These are phyloP conservation scores for Zaprionus ghesquierei DNA, from an alignment of 1,140 invertebrate genomes.

Conservation along the genomic window DNA sequence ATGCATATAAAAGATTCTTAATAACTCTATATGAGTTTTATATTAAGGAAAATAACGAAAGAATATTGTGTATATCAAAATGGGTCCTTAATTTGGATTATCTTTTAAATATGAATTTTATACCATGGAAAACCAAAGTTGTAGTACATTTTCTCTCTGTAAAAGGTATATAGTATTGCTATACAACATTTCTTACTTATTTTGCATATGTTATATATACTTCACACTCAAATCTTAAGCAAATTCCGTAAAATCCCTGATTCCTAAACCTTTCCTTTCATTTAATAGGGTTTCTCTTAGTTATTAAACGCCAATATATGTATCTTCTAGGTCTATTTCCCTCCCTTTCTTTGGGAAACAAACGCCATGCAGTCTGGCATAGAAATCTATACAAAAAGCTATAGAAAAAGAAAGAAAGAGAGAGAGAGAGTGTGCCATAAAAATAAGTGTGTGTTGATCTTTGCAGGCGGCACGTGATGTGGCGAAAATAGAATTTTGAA, in stretches of 20 bases:
- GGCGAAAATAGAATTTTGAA: constrained; percentile 3
- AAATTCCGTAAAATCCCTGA: not conserved
- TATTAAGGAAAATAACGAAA: no score
- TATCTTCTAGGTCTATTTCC: not conserved
- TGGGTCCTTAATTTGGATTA: no score
- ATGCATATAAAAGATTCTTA: no score
- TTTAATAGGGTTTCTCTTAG: not conserved
- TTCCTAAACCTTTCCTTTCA: not conserved
- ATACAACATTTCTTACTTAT: no score
- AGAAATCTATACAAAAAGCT: not conserved
- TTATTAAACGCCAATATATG: not conserved
- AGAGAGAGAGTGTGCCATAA: not conserved
- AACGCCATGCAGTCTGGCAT: constrained; percentile 14
- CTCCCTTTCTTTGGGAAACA: not conserved
- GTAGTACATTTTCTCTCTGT: no score
- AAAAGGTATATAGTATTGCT: no score
- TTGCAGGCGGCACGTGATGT: not conserved
- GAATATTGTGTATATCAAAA: no score
- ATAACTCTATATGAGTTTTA: no score
- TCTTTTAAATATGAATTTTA: no score
- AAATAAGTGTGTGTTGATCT: not conserved
- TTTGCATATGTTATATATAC: no score
- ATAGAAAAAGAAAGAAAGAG: not conserved
- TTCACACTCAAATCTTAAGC: not conserved
- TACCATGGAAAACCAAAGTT: no score